phyloP scores from a whole-genome alignment of 2,797 vertebrate genomes.

The Eidolon dupreanum region DNA sequence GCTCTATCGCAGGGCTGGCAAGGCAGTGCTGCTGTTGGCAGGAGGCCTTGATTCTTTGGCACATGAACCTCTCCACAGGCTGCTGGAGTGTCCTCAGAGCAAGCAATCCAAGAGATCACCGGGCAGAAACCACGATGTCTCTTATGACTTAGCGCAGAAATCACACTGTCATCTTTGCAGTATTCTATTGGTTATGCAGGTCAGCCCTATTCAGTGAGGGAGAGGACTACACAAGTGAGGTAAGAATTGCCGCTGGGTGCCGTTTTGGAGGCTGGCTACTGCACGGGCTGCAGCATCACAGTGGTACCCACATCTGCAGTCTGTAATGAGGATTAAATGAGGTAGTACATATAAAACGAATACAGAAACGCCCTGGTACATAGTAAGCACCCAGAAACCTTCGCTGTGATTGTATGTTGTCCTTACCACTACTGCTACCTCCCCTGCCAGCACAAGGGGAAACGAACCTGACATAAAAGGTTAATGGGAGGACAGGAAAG shows the following conservation, averaged over 20 bases:
- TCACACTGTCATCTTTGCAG: neutral
- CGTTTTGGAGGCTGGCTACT: neutral
- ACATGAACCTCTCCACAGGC: neutral
- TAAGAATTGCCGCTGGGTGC: neutral
- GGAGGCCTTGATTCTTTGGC: neutral
- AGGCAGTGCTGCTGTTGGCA: neutral
- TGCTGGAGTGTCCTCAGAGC: neutral
- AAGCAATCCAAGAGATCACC: neutral
- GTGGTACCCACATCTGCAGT: neutral
- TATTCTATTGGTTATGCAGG: fast-evolving
- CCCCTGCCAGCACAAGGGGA: neutral
- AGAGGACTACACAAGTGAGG: neutral
- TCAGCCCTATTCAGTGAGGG: neutral
- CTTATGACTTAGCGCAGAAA: neutral
- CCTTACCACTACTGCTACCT: neutral
- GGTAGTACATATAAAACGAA: fast-evolving
- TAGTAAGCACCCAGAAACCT: neutral
- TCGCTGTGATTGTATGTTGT: neutral
- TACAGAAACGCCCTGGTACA: neutral
- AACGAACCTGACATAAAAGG: neutral
- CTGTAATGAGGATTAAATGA: neutral
- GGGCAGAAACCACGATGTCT: neutral
- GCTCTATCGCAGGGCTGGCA: neutral
- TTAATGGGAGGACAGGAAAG: neutral
- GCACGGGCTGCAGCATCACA: neutral